Conservation (phyloP, 30 jellyfish, hydroid and myxozoan species). For the Chironex yamaguchii region DNA sequence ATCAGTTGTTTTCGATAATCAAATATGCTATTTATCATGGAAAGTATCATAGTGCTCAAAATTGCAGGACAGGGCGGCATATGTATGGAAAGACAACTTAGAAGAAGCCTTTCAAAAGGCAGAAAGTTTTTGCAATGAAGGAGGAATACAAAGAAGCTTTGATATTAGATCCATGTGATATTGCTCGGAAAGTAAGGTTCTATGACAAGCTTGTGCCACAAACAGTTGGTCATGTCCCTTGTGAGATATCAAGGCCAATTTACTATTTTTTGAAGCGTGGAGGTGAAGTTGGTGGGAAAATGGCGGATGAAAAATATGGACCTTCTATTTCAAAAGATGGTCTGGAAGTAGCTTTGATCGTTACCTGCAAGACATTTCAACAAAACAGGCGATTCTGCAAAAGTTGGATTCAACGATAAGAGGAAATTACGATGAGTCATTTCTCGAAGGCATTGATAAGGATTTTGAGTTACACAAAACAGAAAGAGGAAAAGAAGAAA, state of each 20-base stretch:
- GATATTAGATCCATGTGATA: not conserved
- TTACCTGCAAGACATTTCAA: conserved; percentile 16
- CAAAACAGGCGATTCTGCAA: too few species aligned
- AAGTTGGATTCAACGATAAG: not conserved
- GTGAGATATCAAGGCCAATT: conserved; percentile 33
- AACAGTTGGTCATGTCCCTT: conserved; percentile 56
- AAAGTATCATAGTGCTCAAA: too few species aligned
- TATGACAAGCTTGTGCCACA: conserved; percentile 37
- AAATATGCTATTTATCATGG: too few species aligned
- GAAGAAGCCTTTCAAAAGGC: too few species aligned
- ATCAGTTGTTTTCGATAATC: too few species aligned
- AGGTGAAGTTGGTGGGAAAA: conserved; percentile 50
- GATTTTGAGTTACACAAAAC: too few species aligned
- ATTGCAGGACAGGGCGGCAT: too few species aligned
- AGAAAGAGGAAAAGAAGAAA: too few species aligned
- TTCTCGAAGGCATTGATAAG: too few species aligned
- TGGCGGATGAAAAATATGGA: conserved; percentile 49
- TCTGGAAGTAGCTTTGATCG: conserved; percentile 22
- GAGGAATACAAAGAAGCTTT: conserved; percentile 10
- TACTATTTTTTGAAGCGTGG: conserved; percentile 24
- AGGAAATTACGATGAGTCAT: too few species aligned
- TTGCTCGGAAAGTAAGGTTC: conserved; percentile 13
- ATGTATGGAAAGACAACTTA: too few species aligned
- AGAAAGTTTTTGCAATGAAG: not conserved
- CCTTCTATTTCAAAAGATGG: conserved; percentile 57